Evolutionary conservation across 2,888 invertebrate species (phyloP).

Genomic region (Caenorhabditis afra): DNA sequence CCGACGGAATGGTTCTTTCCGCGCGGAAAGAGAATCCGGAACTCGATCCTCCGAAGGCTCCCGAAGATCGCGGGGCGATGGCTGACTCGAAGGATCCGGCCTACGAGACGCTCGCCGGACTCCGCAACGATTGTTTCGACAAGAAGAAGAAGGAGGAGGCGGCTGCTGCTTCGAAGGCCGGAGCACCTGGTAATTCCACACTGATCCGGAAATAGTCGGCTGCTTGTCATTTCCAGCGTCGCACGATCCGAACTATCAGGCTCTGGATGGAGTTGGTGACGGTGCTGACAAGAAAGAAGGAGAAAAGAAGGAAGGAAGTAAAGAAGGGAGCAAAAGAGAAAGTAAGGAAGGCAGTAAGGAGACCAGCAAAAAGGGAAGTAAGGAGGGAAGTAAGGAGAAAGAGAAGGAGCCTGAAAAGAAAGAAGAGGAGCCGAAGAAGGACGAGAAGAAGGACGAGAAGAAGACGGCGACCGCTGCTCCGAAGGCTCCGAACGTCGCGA

Average conservation of each 20-base stretch:
- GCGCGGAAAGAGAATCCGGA: background rate
- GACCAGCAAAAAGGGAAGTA: too few relatives aligned
- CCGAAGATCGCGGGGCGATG: background rate
- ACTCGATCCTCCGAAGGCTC: background rate
- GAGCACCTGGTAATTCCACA: background rate
- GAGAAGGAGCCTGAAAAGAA: background rate
- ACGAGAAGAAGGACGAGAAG: background rate
- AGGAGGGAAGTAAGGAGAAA: too few relatives aligned
- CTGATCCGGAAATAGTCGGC: conserved; percentile 16
- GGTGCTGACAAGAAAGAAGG: background rate
- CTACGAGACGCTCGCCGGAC: background rate
- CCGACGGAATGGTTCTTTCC: background rate
- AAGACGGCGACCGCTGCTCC: conserved; percentile 5
- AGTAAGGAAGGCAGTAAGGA: too few relatives aligned
- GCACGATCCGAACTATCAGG: conserved; percentile 42
- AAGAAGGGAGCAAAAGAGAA: too few relatives aligned
- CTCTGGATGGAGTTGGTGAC: conserved; percentile 18
- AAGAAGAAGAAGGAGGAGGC: conserved; percentile 25
- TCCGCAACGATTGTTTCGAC: conserved; percentile 18
- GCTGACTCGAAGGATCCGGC: background rate
- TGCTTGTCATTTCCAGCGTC: conserved; percentile 23
- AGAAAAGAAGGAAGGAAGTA: too few relatives aligned
- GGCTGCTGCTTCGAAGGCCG: background rate
- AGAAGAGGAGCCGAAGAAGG: conserved; percentile 14
- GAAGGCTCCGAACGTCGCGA: conserved; percentile 30